phyloP scores from a whole-genome alignment of 2,113 vertebrate genomes.

The Prinia subflava region DNA sequence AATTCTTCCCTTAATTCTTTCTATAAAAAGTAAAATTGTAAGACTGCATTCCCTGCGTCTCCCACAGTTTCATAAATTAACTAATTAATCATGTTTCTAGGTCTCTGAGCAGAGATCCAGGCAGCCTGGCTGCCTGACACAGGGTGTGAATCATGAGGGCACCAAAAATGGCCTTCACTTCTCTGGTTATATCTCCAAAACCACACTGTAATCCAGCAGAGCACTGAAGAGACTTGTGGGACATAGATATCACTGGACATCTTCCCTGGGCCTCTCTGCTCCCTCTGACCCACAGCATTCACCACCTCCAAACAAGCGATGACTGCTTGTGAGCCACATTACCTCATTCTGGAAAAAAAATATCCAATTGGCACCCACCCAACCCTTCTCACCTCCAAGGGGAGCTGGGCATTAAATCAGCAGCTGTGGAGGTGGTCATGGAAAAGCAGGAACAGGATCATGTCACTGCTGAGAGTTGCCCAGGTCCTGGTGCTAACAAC shows the following conservation, averaged over 20 bases:
- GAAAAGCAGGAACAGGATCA: rapidly evolving
- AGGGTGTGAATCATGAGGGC: conserved; percentile 21
- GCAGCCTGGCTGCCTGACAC: neutral
- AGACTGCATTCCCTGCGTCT: neutral
- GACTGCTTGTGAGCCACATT: neutral
- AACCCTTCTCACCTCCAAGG: neutral
- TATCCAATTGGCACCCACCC: neutral
- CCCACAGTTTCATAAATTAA: conserved; percentile 34
- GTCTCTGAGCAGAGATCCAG: conserved; percentile 32
- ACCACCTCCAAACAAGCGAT: neutral
- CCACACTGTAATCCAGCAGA: neutral
- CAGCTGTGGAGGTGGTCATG: neutral
- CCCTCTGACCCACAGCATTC: neutral
- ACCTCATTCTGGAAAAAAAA: neutral
- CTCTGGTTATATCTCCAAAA: neutral
- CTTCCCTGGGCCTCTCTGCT: neutral
- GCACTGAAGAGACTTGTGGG: neutral
- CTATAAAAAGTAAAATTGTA: neutral
- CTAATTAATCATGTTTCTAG: conserved; percentile 44
- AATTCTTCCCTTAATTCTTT: neutral
- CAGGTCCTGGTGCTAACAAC: neutral
- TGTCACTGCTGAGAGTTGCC: neutral
- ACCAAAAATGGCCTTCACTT: neutral
- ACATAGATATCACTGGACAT: neutral
- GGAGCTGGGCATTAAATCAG: neutral